Percentiles rank a stretch among this genome's conserved stretches.
Evolutionary conservation across 2,797 vertebrate genomes (phyloP).

Genomic region (Poeciliopsis presidionis): DNA sequence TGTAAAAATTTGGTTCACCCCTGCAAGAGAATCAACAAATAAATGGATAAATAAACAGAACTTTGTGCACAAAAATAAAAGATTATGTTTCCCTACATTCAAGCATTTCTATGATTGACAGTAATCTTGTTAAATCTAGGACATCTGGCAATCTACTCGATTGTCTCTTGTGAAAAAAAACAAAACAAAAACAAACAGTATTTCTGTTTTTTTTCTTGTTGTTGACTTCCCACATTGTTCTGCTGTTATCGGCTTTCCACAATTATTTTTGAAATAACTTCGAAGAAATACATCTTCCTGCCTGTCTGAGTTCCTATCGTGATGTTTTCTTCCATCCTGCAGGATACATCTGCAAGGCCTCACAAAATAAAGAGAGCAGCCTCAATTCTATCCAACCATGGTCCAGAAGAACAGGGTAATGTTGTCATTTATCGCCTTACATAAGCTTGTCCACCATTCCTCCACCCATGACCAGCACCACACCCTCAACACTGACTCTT

Average conservation of each 20-base stretch:
- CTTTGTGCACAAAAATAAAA: not conserved
- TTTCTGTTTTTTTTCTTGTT: not conserved
- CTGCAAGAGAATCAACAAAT: not conserved
- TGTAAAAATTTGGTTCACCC: not conserved
- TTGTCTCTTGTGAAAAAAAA: not conserved
- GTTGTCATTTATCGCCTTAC: constrained; percentile 4
- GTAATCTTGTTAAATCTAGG: not conserved
- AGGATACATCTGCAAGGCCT: constrained; percentile 89
- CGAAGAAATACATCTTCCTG: not conserved
- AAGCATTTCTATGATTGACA: not conserved
- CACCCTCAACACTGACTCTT: constrained; percentile 17
- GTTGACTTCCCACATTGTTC: not conserved
- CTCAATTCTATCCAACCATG: constrained; percentile 69
- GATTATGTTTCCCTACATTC: not conserved
- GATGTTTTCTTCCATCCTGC: constrained; percentile 47
- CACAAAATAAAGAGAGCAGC: constrained; percentile 85
- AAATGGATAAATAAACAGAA: not conserved
- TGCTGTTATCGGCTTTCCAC: not conserved
- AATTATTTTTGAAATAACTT: not conserved
- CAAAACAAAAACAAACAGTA: not conserved
- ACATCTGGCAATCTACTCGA: not conserved
- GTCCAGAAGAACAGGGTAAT: constrained; percentile 74
- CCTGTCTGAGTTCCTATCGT: not conserved
- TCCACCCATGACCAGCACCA: constrained; percentile 19
- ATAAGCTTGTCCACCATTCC: constrained; percentile 22